Evolutionary conservation across 2,888 invertebrate genomes (phyloP).

Genomic region (Branchipolynoe longqiensis): DNA sequence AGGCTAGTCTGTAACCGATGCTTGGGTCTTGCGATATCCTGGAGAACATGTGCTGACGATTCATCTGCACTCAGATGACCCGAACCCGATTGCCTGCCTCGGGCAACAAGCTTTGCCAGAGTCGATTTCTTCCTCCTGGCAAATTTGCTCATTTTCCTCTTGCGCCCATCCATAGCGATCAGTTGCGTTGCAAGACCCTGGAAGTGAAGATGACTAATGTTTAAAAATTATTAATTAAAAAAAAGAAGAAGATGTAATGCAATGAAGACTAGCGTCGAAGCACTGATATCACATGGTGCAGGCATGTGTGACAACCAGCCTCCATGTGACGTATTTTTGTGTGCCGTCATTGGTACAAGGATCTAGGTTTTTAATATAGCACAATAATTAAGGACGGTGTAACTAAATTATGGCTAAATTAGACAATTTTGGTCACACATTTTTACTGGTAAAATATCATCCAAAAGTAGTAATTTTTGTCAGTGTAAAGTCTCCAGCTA

Average conservation of each 20-base stretch:
- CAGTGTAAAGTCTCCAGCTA: too few species aligned
- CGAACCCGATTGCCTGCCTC: background rate
- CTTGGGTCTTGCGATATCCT: too few species aligned
- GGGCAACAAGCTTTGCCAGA: slow-evolving; percentile 56
- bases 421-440: too few species aligned
- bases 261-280: background rate
- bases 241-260: background rate
- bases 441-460: too few species aligned
- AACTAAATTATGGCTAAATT: too few species aligned
- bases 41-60: background rate
- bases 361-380: too few species aligned
- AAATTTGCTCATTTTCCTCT: slow-evolving; percentile 55
- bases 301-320: too few species aligned
- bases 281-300: background rate
- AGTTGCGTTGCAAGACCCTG: background rate
- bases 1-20: too few species aligned
- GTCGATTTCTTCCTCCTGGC: slow-evolving; percentile 60
- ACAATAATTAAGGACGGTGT: too few species aligned
- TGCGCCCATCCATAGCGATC: slow-evolving; percentile 26
- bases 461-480: too few species aligned
- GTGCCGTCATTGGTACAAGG: too few species aligned
- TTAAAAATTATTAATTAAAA: background rate
- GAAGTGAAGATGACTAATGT: background rate
- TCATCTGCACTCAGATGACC: background rate
- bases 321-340: too few species aligned